Base-by-base conservation (phyloP, 1,140 invertebrate species). In the Pectinophora gossypiella region DNA sequence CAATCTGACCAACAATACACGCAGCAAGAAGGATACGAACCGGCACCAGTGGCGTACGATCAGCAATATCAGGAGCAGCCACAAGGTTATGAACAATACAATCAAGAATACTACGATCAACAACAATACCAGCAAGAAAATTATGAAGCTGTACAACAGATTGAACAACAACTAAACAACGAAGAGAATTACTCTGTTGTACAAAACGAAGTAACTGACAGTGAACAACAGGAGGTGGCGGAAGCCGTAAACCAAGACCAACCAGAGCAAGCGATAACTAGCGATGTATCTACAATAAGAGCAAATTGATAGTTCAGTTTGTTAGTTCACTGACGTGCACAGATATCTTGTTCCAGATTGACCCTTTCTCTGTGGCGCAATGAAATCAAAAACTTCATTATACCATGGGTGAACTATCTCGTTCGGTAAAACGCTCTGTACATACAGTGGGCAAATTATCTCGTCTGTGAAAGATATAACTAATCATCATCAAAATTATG, bases 1-100 rank as follows among this genome's bases (percentile, higher is more conserved):
- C 49, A 67, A 43, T 27, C 36, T 12, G 40, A 67, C n/a, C 59
- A 63, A 22, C 56, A 68, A 13, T 52, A 67, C 53, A 66, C 69
- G 43, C 27, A 52, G 16, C 19, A 49, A 36, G 18, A 20, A 44
- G 18, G 15, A 12, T 35, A 48, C n/a, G 19, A 50, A 20, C 6
- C 22, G 1, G n/a, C 18, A 22, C 18, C 15, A 21, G 19, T 10
- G 4, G 16, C 10, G 3, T 46, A 46, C 20, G 44, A 46, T 19
- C 40, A 54, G 38, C n/a, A n/a, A n/a, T n/a, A n/a, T n/a, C n/a
- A n/a, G n/a, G n/a, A n/a, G n/a, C n/a, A n/a, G n/a, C n/a, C n/a
- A n/a, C n/a, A n/a, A 51, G n/a, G 23, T 13, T 45, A 42, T 23
- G 48, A 52, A 4, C 44, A 52, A 32, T 48, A 51, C 16, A 27